These are phyloP conservation scores for Erynnis tages DNA, from an alignment of 2,888 invertebrate species.

Conservation along the genomic window DNA sequence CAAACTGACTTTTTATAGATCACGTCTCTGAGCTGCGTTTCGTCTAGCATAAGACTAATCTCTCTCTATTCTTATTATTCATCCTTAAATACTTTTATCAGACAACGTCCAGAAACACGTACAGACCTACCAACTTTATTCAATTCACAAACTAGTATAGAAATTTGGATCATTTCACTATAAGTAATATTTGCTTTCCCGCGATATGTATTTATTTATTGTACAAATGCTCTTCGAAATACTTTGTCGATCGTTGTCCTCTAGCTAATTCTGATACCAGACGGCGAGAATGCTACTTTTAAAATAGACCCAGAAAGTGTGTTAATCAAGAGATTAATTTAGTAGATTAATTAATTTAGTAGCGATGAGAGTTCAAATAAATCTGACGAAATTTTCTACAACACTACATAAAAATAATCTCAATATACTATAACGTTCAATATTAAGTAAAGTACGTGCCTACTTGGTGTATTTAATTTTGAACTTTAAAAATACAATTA, in stretches of 20 bases:
- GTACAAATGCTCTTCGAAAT: conserved; percentile 12
- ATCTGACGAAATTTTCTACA: too few species aligned
- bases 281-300: conserved; percentile 12
- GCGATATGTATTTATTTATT: conserved; percentile 14
- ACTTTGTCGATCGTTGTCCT: conserved; percentile 24
- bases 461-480: too few species aligned
- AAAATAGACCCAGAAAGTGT: conserved; percentile 17
- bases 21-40: conserved; percentile 52
- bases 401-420: too few species aligned
- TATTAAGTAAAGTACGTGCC: too few species aligned
- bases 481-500: too few species aligned
- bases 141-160: background rate
- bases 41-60: conserved; percentile 49
- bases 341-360: background rate
- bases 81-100: background rate
- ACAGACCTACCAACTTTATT: background rate
- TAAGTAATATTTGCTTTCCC: background rate
- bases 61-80: conserved; percentile 11
- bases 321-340: conserved; percentile 13
- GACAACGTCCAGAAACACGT: background rate
- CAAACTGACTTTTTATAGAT: conserved; percentile 75
- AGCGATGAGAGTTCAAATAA: background rate
- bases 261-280: conserved; percentile 20
- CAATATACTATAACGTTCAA: too few species aligned
- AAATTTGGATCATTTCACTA: background rate